Base-by-base conservation (phyloP, 2,888 invertebrate genomes). In the Baccha elongata region DNA sequence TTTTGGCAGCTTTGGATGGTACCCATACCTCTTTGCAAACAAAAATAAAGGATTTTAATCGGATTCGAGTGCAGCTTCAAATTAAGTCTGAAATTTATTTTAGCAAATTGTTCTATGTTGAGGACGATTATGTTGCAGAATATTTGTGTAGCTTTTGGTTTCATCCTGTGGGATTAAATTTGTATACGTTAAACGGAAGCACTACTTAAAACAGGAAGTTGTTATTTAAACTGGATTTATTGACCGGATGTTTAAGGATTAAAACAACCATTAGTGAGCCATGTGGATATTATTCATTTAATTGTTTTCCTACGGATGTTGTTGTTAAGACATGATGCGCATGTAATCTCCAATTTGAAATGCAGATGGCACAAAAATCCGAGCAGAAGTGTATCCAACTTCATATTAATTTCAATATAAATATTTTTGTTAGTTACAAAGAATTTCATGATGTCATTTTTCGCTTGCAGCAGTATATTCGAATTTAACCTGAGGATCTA, bases 11-110 rank as follows among this genome's bases (percentile, higher is more conserved):
- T 42, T 17, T 58, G n/a, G n/a, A 11, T 35, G 23, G 13, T 37
- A 17, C 46, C 68, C 58, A 64, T 65, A 52, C 29, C 13, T 58
- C 42, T 44, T 37, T 42, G 69, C n/a, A 8, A 67, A 75, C n/a
- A 35, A 15, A 15, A 11, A 6, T 1, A 67, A 62, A 17, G 21
- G 7, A 46, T 44, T 62, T 62, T 67, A 71, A 60, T 72, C 60
- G 60, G 81, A 71, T 76, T 55, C 26, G 26, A 60, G 75, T 13
- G 62, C 10, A 72, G 60, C 58, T 10, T 68, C 42, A 68, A 68
- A 75, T 52, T 60, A 60, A 52, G 19, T n/a, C 60, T 11, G 60
- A 44, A 60, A 7, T 19, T 7, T 35, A 35, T 19, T 53, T 35
- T 58, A 23, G 26, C 15, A 58, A 55, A 55, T 55, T 55, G 37